Evolutionary conservation across 2,113 vertebrate species (phyloP), one percentile per base, ranked within the genome.

Genomic region (Nothoprocta pentlandii): DNA sequence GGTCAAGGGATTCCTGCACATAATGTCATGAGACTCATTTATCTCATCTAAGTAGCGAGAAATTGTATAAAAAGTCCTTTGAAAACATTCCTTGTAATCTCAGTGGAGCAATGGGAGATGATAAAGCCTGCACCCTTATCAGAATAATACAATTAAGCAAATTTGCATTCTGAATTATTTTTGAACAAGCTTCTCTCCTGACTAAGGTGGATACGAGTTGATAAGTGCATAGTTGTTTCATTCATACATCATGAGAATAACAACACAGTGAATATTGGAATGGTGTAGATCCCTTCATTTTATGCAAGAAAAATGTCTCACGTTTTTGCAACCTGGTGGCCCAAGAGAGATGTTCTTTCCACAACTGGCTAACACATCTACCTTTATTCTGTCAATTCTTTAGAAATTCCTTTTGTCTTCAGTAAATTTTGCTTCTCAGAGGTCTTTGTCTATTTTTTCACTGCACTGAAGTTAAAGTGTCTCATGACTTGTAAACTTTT

Each of bases 131-230:
- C 13, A 69, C 3, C 12, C 8, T 92, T 80, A 74, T 46, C 66
- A 86, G 71, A 81, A 83, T 41, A 79, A 85, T 32, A 86, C 25
- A 89, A 41, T 80, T 86, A 74, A 77, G 64, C 20, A 89, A 67
- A 89, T 85, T 92, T 80, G 12, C 21, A 34, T 44, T 93, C 71
- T 71, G 34, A 78, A 83, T 83, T 78, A 39, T 64, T 91, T 85
- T 88, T 61, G 34, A 83, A 61, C 21, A 63, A 69, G 42, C 21
- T 64, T 6, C 26, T 84, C 20, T 79, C 32, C 34, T 93, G n/a
- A 17, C 63, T 67, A 66, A 32, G 41, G 63, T 66, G 67, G 80
- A 11, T 10, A 17, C 25, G 16, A 71, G 34, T 51, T 70, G 61
- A 19, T 61, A 74, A 84, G 4, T 39, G 77, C 80, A 71, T 32